A percentile compares a stretch with the other conserved stretches of the same genome.
phyloP scores from a whole-genome alignment of 1,140 invertebrate species.

The Rhyacophila brunnea region DNA sequence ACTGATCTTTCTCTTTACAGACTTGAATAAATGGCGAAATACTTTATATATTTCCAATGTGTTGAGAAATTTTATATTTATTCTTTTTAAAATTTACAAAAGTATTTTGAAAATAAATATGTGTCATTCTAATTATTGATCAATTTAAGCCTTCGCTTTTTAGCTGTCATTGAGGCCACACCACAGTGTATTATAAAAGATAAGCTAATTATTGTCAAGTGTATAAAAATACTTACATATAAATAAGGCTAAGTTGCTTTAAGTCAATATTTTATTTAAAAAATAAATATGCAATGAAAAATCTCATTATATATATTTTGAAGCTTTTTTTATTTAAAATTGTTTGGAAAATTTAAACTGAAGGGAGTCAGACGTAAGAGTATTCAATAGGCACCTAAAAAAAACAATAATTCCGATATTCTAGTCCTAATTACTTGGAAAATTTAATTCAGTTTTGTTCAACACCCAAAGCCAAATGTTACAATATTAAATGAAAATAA shows the following conservation, averaged over 20 bases:
- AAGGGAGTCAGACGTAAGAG: too few species aligned
- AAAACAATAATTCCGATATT: too few species aligned
- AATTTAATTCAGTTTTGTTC: too few species aligned
- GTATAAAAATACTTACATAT: constrained; percentile 3
- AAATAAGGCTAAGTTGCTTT: constrained; percentile 21
- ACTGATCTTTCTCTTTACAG: background rate
- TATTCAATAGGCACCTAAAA: too few species aligned
- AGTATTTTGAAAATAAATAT: background rate
- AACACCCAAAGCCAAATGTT: too few species aligned
- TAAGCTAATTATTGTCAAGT: constrained; percentile 14
- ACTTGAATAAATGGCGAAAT: background rate
- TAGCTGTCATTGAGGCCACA: constrained; percentile 1
- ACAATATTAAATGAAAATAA: too few species aligned
- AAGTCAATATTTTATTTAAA: constrained; percentile 33
- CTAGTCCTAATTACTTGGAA: too few species aligned
- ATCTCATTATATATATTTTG: constrained; percentile 2
- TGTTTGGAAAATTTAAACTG: too few species aligned
- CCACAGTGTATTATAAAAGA: background rate
- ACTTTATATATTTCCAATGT: too few species aligned
- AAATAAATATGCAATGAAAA: constrained; percentile 30
- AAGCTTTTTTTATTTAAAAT: too few species aligned
- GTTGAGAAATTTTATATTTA: background rate
- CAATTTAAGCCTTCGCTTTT: constrained; percentile 1
- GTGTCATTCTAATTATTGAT: background rate
- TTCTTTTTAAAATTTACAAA: background rate